These are phyloP conservation scores for Aphis craccivora DNA, from an alignment of 1,140 invertebrate species.

Conservation along the genomic window DNA sequence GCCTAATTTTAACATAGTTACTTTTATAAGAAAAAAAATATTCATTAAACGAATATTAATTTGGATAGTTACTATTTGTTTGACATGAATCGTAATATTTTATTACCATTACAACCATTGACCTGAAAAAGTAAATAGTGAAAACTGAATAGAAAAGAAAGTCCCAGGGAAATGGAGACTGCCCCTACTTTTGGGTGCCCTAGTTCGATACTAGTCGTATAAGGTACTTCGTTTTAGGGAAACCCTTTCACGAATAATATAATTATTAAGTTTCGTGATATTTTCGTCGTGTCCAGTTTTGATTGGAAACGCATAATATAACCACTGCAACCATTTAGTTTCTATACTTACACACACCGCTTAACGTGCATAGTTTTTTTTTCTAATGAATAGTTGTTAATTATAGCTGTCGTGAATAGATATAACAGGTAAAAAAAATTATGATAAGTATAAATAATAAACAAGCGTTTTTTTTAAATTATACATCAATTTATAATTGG, in stretches of 20 bases:
- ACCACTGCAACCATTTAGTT: not conserved
- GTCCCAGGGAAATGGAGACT: not conserved
- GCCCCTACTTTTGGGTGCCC: not conserved
- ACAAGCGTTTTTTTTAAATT: not conserved
- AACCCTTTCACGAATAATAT: not conserved
- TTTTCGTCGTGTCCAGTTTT: not conserved
- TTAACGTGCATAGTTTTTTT: not conserved
- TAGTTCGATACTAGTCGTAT: not conserved
- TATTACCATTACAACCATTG: not conserved
- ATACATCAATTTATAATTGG: constrained; percentile 17
- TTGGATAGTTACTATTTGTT: not conserved
- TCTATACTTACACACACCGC: not conserved
- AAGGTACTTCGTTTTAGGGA: not conserved
- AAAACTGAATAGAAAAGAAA: not conserved
- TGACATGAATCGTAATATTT: not conserved
- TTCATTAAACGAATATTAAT: not conserved
- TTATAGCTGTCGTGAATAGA: not conserved
- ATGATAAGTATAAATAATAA: not conserved
- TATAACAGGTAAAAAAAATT: not conserved
- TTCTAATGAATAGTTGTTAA: too few relatives aligned
- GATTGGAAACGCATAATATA: not conserved
- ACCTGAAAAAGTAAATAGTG: not conserved
- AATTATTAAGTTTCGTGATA: not conserved
- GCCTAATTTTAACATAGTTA: not conserved
- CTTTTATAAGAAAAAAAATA: not conserved